Evolutionary conservation across 2,113 vertebrate species (phyloP).

Genomic region (Rallus limicola): DNA sequence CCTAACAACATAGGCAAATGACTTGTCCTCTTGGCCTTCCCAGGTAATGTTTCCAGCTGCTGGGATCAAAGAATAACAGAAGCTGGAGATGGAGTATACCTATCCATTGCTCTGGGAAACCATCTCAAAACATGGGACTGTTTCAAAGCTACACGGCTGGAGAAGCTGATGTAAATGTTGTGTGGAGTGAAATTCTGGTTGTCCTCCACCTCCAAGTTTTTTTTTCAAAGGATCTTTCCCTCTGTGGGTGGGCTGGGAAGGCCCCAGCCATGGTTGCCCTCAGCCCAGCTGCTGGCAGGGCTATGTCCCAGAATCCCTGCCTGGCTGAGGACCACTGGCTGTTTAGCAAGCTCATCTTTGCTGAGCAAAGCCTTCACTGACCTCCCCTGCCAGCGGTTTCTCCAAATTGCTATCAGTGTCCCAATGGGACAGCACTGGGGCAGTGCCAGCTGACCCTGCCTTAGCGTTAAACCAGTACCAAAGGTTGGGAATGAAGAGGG

Average conservation of each 20-base stretch:
- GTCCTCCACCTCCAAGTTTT: neutral
- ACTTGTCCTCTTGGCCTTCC: neutral
- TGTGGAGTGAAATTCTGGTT: neutral
- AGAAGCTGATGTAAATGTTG: neutral
- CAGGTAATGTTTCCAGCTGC: neutral
- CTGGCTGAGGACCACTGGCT: neutral
- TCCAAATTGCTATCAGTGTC: neutral
- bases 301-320: neutral
- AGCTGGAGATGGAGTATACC: neutral
- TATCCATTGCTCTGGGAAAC: neutral
- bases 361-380: neutral
- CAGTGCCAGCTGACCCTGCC: neutral
- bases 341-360: neutral
- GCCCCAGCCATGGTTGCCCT: neutral
- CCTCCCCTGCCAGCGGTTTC: neutral
- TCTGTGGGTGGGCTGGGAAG: neutral
- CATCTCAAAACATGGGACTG: neutral
- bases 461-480: neutral
- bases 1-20: neutral
- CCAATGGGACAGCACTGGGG: neutral
- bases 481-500: neutral
- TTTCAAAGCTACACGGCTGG: neutral
- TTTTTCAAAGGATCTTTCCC: neutral
- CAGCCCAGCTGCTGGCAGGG: neutral
- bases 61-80: neutral